A percentile compares a stretch with the other conserved stretches of the same genome.
These are phyloP conservation scores for Dastarcus helophoroides DNA, from an alignment of 2,888 invertebrate genomes.

Conservation along the genomic window DNA sequence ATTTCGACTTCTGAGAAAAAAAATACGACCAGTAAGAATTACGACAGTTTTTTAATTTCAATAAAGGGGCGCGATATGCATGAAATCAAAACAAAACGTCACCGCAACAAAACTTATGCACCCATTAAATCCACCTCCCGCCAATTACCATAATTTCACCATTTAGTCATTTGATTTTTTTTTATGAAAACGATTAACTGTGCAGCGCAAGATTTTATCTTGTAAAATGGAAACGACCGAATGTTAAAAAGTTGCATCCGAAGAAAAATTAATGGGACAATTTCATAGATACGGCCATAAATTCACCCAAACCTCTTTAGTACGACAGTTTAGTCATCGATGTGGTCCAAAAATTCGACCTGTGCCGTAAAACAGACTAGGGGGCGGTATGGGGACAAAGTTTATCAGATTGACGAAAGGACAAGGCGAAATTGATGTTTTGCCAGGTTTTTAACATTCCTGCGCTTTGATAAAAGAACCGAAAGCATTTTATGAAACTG, in stretches of 20 bases:
- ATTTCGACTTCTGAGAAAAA: no score
- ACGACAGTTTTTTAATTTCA: no score
- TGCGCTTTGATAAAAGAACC: conserved; percentile 1
- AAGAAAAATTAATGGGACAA: conserved; percentile 25
- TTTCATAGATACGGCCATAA: conserved; percentile 20
- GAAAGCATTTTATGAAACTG: no score
- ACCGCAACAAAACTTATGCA: no score
- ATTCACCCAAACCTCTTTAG: conserved; percentile 19
- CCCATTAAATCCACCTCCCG: no score
- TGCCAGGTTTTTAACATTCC: conserved; percentile 21
- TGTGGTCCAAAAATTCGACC: no score
- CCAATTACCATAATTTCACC: not conserved
- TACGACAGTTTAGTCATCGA: conserved; percentile 10
- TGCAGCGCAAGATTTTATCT: conserved; percentile 13
- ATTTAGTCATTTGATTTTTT: conserved; percentile 4
- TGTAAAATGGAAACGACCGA: conserved; percentile 11
- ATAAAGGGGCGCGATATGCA: no score
- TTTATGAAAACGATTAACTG: conserved; percentile 10
- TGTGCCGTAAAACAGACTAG: no score
- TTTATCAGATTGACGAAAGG: conserved; percentile 16
- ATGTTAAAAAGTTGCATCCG: conserved; percentile 21
- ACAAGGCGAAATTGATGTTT: conserved; percentile 26
- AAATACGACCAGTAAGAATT: no score
- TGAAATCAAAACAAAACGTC: no score
- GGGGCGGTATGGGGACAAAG: no score